Base-by-base conservation (phyloP, 2,888 invertebrate species). In the Lasioglossum pauxillum region DNA sequence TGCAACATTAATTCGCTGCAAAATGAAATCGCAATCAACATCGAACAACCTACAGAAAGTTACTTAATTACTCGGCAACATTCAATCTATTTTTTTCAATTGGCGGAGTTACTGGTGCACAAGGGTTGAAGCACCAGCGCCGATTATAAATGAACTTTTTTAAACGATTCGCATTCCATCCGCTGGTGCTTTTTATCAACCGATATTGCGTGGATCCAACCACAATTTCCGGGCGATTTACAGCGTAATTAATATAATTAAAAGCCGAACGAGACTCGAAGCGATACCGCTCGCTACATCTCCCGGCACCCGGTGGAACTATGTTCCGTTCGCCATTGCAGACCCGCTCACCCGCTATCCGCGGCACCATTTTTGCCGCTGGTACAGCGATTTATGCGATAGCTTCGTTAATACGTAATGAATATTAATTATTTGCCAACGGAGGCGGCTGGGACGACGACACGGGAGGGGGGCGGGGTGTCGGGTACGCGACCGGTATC, bases 321-420 rank as follows among this genome's bases (percentile, higher is more conserved):
- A 83, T 76, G 80, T 71, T 38, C 72, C 76, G 82, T 79, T 77
- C 90, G 46, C 82, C 79, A 75, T 75, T 64, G 76, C 49, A 38
- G 31, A 27, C 78, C 35, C 76, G 73, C 91, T 90, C 91, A 73
- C 81, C 85, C 83, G 91, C 88, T 91, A 91, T 91, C 85, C 86
- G 71, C 85, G 85, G 78, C 87, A 87, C 87, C 86, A 90, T 88
- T 91, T 89, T 89, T 92, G 87, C 88, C 88, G 84, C 90, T 87
- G 73, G 88, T 82, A 85, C 73, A 85, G 88, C 93, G 93, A 95
- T 94, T 94, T 94, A 94, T 95, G 90, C 93, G 93, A 93, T 93
- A 91, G 93, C 93, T 94, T 94, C 93, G 95, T 94, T 95, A 94
- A 95, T 94, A 93, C 93, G 93, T 94, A 93, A 95, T 95, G 94